Evolutionary conservation across 2,888 invertebrate species (phyloP).

Genomic region (Acleris sparsana): DNA sequence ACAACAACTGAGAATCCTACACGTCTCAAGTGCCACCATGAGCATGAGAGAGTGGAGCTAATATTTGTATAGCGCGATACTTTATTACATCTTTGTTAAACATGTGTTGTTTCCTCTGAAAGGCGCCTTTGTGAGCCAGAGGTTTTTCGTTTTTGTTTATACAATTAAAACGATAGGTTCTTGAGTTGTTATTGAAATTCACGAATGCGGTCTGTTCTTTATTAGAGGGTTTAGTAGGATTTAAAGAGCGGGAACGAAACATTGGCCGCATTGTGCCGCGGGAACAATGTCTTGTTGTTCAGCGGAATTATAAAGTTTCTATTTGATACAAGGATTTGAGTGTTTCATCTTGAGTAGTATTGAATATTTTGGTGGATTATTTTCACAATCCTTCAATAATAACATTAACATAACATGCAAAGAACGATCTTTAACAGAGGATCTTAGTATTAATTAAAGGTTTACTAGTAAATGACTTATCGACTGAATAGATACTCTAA

Average conservation of each 20-base stretch:
- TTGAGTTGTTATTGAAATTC: conserved; percentile 63
- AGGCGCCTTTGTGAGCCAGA: conserved; percentile 37
- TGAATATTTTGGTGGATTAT: conserved; percentile 13
- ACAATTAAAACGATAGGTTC: conserved; percentile 68
- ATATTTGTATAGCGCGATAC: conserved; percentile 29
- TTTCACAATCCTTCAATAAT: conserved; percentile 14
- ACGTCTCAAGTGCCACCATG: conserved; percentile 26
- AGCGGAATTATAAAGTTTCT: conserved; percentile 51
- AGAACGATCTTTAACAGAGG: not conserved
- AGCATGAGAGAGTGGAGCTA: conserved; percentile 30
- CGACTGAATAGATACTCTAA: too few species aligned
- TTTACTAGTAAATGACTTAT: too few species aligned
- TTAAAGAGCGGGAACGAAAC: conserved; percentile 64
- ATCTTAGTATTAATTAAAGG: too few species aligned
- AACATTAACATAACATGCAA: not conserved
- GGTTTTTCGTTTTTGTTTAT: conserved; percentile 59
- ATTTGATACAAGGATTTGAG: conserved; percentile 58
- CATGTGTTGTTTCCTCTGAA: conserved; percentile 36
- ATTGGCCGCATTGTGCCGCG: conserved; percentile 63
- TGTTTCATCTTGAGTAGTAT: conserved; percentile 28
- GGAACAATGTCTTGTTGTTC: conserved; percentile 73
- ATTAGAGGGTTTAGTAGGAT: conserved; percentile 69
- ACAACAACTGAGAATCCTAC: conserved; percentile 13
- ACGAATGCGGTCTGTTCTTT: conserved; percentile 63
- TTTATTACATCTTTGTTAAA: conserved; percentile 35